A percentile compares a stretch with the other conserved stretches of the same genome.
Evolutionary conservation across 37 sponge, comb jelly and placozoan genomes (phyloP).

Genomic region (Diacarnus erythraeanus): DNA sequence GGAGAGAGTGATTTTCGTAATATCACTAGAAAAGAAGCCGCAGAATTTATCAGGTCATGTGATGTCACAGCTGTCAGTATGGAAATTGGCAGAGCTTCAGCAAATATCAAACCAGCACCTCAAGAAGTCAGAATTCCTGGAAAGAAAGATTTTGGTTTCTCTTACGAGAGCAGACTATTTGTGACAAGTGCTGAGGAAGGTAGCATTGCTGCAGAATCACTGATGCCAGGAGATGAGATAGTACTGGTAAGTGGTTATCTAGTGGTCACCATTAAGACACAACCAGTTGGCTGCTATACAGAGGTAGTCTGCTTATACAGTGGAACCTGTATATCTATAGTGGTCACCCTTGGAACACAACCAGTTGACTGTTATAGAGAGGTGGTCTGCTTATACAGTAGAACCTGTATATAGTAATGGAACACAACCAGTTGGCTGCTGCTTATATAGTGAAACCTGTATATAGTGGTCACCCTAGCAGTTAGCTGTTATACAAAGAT

Average conservation of each 20-base stretch:
- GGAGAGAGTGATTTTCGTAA: conserved; percentile 3
- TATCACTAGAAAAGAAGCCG: conserved; percentile 33
- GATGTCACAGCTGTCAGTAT: conserved; percentile 29
- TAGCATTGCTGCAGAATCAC: not conserved
- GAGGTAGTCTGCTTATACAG: no score
- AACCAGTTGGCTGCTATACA: no score
- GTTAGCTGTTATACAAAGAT: no score
- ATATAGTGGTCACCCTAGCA: no score
- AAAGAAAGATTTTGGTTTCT: conserved; percentile 46
- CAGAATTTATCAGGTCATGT: conserved; percentile 49
- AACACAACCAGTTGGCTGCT: no score
- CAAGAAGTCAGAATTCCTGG: conserved; percentile 53
- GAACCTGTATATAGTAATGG: no score
- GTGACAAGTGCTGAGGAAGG: conserved; percentile 19
- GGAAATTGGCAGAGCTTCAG: conserved; percentile 26
- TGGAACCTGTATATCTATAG: no score
- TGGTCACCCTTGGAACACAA: no score
- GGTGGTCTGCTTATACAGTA: no score
- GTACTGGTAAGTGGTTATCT: conserved; percentile 42
- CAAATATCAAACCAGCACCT: conserved; percentile 22
- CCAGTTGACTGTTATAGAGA: no score
- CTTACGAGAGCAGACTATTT: conserved; percentile 42
- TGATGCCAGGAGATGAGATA: conserved; percentile 49
- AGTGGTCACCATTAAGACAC: no score
- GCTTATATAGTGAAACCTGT: not conserved